Evolutionary conservation across 2,113 vertebrate species (phyloP).

Genomic region (Phalacrocorax pelagicus): DNA sequence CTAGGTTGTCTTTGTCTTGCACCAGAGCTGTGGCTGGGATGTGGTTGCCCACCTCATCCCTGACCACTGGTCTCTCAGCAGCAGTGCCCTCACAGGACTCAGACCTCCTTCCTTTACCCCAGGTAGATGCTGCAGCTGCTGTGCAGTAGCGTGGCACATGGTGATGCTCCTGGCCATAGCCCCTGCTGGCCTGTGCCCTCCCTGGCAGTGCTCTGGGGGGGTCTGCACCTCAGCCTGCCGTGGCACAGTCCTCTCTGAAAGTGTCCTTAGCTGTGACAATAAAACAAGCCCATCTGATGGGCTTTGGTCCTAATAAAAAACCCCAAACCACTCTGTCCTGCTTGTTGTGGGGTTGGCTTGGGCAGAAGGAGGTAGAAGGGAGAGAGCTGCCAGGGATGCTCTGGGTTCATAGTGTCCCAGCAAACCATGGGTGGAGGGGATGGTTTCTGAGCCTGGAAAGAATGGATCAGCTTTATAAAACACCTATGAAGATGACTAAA

Average conservation of each 20-base stretch:
- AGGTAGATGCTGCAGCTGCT: not conserved
- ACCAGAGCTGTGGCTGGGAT: not conserved
- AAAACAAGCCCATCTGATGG: not conserved
- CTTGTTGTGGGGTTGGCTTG: not conserved
- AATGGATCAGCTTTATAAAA: not conserved
- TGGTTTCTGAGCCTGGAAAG: not conserved
- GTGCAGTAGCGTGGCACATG: rapidly evolving
- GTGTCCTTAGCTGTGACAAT: not conserved
- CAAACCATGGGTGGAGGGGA: not conserved
- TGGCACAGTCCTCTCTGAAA: not conserved
- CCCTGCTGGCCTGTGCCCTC: not conserved
- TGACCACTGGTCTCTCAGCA: not conserved
- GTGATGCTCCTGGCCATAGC: not conserved
- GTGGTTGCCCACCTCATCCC: not conserved
- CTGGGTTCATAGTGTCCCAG: rapidly evolving
- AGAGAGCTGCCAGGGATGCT: not conserved
- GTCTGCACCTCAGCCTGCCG: not conserved
- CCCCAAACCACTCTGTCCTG: not conserved
- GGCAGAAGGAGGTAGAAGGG: not conserved
- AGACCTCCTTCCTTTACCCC: not conserved
- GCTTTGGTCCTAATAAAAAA: not conserved
- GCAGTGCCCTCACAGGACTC: not conserved
- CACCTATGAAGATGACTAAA: not conserved
- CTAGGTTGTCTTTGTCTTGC: not conserved
- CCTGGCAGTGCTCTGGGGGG: not conserved